Conservation (phyloP, 2,797 vertebrate genomes). For the Antrozous pallidus region DNA sequence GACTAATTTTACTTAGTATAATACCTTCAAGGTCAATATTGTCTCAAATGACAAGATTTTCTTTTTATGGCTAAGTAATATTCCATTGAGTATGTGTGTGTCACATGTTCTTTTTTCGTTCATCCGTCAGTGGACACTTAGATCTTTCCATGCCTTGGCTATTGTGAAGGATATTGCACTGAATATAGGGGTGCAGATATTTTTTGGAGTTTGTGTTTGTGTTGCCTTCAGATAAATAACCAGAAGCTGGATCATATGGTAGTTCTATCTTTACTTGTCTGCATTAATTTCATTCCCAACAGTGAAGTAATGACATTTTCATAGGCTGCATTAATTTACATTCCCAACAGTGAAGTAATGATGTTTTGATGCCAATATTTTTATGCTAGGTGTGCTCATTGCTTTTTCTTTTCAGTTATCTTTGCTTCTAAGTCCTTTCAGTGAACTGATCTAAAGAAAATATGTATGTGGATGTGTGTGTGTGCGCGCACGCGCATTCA, state of each 20-base stretch:
- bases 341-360: not conserved
- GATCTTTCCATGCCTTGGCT: not conserved
- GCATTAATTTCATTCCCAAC: not conserved
- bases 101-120: not conserved
- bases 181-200: not conserved
- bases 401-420: not conserved
- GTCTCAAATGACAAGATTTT: not conserved
- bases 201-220: not conserved
- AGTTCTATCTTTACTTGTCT: not conserved
- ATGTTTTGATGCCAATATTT: not conserved
- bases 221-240: not conserved
- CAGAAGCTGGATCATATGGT: not conserved
- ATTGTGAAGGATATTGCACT: not conserved
- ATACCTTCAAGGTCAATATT: not conserved
- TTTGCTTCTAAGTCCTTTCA: not conserved
- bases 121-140: not conserved
- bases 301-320: not conserved
- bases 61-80: not conserved
- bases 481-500: not conserved
- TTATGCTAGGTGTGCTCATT: not conserved
- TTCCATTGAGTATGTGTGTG: not conserved
- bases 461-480: not conserved
- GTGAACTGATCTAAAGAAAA: not conserved
- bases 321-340: not conserved
- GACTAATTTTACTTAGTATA: not conserved